Evolutionary conservation across 2,113 vertebrate genomes (phyloP).

Genomic region (Potamarius usumacintae): DNA sequence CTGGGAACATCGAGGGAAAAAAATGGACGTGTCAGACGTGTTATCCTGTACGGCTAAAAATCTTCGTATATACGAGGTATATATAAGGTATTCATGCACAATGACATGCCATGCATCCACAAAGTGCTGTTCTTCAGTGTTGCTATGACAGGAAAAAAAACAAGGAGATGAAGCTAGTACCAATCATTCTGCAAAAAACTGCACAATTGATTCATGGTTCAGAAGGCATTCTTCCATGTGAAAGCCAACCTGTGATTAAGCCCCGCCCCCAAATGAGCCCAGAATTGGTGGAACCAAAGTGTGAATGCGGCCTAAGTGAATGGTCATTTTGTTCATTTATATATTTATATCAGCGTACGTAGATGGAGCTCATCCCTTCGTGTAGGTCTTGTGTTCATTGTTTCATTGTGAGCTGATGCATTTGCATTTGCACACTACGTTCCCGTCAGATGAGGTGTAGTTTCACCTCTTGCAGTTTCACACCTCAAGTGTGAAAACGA

Average conservation of each 20-base stretch:
- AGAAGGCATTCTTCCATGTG: not conserved
- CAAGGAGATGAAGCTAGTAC: not conserved
- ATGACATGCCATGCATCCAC: not conserved
- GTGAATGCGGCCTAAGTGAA: not conserved
- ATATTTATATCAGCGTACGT: too few species aligned
- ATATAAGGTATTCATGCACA: not conserved
- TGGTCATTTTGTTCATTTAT: not conserved
- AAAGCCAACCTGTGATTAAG: constrained; percentile 1
- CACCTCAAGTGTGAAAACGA: constrained; percentile 13
- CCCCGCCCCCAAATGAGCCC: not conserved
- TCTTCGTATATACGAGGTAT: not conserved
- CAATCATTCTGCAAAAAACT: not conserved
- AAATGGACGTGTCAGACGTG: not conserved
- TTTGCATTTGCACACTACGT: not conserved
- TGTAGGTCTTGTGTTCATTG: not conserved
- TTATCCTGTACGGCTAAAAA: not conserved
- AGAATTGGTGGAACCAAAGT: not conserved
- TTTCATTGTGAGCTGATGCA: not conserved
- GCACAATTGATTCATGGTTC: not conserved
- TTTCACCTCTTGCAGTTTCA: not conserved
- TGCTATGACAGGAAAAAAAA: not conserved
- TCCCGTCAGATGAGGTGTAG: not conserved
- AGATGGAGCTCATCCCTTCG: not conserved
- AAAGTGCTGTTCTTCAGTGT: not conserved
- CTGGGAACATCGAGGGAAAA: not conserved